Conservation (phyloP, 2,113 vertebrate genomes). For the Noturus placidus region DNA sequence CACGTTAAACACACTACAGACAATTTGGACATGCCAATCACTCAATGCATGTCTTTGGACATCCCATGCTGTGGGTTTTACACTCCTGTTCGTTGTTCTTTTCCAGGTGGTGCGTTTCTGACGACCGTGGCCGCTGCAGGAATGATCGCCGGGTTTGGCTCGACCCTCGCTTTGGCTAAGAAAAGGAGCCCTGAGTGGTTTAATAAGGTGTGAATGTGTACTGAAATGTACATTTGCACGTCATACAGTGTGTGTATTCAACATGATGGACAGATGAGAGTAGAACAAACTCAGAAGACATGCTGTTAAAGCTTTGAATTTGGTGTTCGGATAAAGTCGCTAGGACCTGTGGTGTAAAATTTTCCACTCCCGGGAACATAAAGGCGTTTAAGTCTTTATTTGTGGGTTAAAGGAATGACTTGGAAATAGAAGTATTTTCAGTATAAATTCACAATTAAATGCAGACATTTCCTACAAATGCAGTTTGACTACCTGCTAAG, state of each 20-base stretch:
- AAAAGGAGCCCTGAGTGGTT: conserved; percentile 92
- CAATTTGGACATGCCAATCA: too few species aligned
- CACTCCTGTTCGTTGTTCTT: background rate
- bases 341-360: background rate
- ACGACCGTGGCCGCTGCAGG: conserved; percentile 81
- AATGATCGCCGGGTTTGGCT: conserved; percentile 87
- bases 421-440: too few species aligned
- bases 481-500: too few species aligned
- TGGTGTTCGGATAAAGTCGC: background rate
- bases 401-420: too few species aligned
- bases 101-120: conserved; percentile 87
- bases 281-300: background rate
- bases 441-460: too few species aligned
- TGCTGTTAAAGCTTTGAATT: background rate
- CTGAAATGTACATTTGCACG: background rate
- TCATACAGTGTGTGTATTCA: background rate
- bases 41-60: too few species aligned
- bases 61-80: background rate
- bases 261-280: background rate
- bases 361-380: background rate
- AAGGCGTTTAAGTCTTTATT: too few species aligned
- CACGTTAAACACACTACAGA: too few species aligned
- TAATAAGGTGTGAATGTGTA: conserved; percentile 81
- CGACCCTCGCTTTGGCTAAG: conserved; percentile 86
- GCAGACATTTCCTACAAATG: too few species aligned